Evolutionary conservation across 1,140 invertebrate species (phyloP), one percentile per base, ranked within the genome.

Genomic region (Wasmannia auropunctata): DNA sequence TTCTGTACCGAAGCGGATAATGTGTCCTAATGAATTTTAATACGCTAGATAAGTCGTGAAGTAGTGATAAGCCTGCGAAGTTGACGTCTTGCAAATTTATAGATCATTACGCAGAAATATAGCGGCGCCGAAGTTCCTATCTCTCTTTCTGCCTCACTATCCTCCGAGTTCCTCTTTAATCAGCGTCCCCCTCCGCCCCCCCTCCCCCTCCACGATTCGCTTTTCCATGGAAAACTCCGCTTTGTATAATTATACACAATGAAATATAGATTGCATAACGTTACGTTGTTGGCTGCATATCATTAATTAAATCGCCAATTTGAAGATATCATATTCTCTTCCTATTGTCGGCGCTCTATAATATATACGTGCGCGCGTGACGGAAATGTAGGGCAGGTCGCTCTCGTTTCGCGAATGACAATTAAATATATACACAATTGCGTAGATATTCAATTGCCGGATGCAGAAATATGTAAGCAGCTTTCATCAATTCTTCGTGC

Each of bases 41-140:
- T 70, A 81, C 69, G 46, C 60, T 40, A 37, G 63, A 88, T 77
- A 85, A 85, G 79, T 87, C 25, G 77, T 58, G 65, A 81, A 81
- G 54, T 72, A n/a, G 51, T 70, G 79, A 81, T 81, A 81, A 81
- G 49, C 49, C 25, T 43, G 37, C 79, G 46, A 63, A n/a, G 79
- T 72, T 88, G 86, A 54, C 75, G 70, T 77, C 62, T 79, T 34
- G 28, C 62, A 67, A 85, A 83, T 88, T 88, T 70, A 67, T 88
- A 88, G 72, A 88, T 88, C 87, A 88, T 60, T 49, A 46, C 25
- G n/a, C 74, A 54, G 87, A 88, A 88, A 86, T 88, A 86, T 76
- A 49, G 63, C 56, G 43, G 22, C 37, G 16, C 31, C 11, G 25
- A 31, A 70, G 2, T 46, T 74, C 34, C 43, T 86, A 31, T 46